Base-by-base conservation (phyloP, 1,140 invertebrate species). In the Lasaia peninsularis region DNA sequence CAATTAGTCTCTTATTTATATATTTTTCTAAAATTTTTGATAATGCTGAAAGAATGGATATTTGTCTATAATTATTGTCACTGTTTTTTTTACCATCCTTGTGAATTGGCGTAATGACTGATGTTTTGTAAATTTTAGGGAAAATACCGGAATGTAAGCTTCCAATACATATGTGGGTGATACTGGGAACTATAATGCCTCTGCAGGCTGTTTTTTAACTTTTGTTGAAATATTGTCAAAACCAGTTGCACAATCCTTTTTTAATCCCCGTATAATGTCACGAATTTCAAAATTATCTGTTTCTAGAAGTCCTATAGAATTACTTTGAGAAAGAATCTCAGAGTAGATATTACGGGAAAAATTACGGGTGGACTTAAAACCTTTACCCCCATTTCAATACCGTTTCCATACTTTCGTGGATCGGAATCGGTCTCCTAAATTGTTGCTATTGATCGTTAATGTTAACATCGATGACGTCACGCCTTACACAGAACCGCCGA, bases 11-110 rank as follows among this genome's bases (percentile, higher is more conserved):
- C 18, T 33, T 49, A 16, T 56, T 49, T n/a, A 56, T 33, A 1
- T 49, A 11, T 11, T 49, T 49, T 49, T 50, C 55, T 5, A 56
- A n/a, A 21, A 50, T 20, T 49, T 56, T 56, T 21, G 55, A 56
- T 4, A 56, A 20, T 2, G 11, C 11, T 6, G 44, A 14, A 10
- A 56, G 31, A 3, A 56, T 10, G 1, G 55, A 50, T 18, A 56
- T 56, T 8, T 28, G 24, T 16, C 40, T 48, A 18, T 56, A 56
- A n/a, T 56, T 56, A 32, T 12, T 14, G 6, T 49, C 44, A 49
- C 16, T 16, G 44, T 34, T 12, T 33, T 44, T 50, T 20, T 11
- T 14, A 8, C 44, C 56, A 50, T 31, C 6, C 11, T 50, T 57
- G 9, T 50, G 14, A 16, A 57, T 50, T 18, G 54, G 54, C 2